Evolutionary conservation across 2,888 invertebrate genomes (phyloP).

Genomic region (Drosophila parthenogenetica): DNA sequence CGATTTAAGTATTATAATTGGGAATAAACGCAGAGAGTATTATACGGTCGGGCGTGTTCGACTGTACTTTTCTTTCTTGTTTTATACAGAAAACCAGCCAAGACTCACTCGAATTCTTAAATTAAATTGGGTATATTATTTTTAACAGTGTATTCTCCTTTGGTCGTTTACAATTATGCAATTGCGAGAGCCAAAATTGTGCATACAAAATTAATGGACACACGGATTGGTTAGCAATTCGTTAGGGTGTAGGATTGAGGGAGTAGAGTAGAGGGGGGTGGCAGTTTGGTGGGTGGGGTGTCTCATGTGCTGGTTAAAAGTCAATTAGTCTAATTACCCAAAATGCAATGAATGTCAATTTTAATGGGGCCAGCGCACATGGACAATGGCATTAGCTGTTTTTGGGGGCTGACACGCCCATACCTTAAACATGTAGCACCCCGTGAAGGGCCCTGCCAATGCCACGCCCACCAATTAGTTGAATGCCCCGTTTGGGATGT

Average conservation of each 20-base stretch:
- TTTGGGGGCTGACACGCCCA: conserved; percentile 1
- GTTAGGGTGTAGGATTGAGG: background rate
- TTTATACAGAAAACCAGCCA: too few relatives aligned
- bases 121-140: background rate
- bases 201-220: conserved; percentile 55
- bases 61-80: too few relatives aligned
- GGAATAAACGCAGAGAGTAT: too few relatives aligned
- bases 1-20: too few relatives aligned
- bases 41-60: too few relatives aligned
- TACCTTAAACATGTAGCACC: too few relatives aligned
- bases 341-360: conserved; percentile 77
- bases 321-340: conserved; percentile 78
- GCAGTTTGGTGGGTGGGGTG: conserved; percentile 16
- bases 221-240: conserved; percentile 7
- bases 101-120: too few relatives aligned
- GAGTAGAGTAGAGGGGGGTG: background rate
- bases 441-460: background rate
- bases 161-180: conserved; percentile 28
- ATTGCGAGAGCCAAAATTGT: conserved; percentile 29
- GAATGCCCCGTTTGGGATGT: conserved; percentile 12
- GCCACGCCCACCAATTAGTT: conserved; percentile 55
- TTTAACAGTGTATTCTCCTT: background rate
- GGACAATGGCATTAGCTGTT: conserved; percentile 31
- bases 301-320: conserved; percentile 73
- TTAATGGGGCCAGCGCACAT: conserved; percentile 75